A percentile compares a stretch with the other conserved stretches of the same genome.
phyloP scores from a whole-genome alignment of 2,888 invertebrate species.

The Aphelenchoides bicaudatus region DNA sequence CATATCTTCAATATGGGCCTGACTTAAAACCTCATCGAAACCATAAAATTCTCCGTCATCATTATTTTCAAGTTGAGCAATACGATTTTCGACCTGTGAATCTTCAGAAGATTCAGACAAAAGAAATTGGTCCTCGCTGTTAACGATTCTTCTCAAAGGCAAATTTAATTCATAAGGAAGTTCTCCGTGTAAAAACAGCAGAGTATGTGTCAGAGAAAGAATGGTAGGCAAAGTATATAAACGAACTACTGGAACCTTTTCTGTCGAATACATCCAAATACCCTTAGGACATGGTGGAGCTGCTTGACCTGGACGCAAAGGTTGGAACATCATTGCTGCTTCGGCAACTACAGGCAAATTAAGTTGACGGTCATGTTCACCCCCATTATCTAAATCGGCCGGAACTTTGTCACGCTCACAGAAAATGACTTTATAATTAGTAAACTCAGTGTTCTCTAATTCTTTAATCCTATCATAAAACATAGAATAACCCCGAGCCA shows the following conservation, averaged over 20 bases:
- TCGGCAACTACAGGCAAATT: not conserved
- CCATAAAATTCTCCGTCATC: not conserved
- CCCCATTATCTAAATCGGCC: too few species aligned
- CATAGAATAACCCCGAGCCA: not conserved
- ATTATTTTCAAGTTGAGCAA: not conserved
- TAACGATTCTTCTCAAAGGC: not conserved
- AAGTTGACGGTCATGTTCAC: not conserved
- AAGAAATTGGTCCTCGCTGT: not conserved
- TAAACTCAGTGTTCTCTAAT: not conserved
- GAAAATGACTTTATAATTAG: not conserved
- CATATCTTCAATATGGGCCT: not conserved
- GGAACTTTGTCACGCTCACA: not conserved
- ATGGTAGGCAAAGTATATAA: not conserved
- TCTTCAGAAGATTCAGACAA: not conserved
- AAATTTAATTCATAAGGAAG: not conserved
- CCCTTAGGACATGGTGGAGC: not conserved
- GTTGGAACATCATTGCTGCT: constrained; percentile 1
- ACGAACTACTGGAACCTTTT: not conserved
- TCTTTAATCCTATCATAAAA: not conserved
- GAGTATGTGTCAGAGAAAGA: not conserved
- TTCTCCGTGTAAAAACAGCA: not conserved
- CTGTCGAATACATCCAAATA: not conserved
- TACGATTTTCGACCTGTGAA: not conserved
- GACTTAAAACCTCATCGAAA: not conserved
- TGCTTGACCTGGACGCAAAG: not conserved